phyloP scores from a whole-genome alignment of 2,888 invertebrate genomes.

The Clanis bilineata region DNA sequence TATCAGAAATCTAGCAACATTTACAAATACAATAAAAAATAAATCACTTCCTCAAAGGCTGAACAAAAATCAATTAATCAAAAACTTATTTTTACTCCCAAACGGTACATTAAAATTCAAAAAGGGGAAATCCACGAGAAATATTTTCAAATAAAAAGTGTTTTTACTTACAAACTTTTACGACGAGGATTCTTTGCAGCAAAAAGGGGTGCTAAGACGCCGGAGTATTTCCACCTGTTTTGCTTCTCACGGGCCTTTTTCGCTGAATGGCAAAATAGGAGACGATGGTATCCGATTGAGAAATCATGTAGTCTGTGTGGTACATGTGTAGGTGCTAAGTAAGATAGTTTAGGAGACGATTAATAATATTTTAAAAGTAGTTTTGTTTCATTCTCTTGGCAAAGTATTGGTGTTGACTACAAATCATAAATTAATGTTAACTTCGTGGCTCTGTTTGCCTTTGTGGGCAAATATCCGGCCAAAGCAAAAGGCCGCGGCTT shows the following conservation, averaged over 20 bases:
- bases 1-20: too few species aligned
- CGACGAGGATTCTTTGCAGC: constrained; percentile 52
- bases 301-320: constrained; percentile 37
- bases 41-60: constrained; percentile 2
- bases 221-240: constrained; percentile 39
- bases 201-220: constrained; percentile 45
- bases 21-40: constrained; percentile 15
- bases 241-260: constrained; percentile 47
- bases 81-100: constrained; percentile 11
- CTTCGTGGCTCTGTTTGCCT: too few species aligned
- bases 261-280: constrained; percentile 38
- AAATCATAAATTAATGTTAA: too few species aligned
- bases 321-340: not conserved
- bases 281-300: constrained; percentile 41
- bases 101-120: constrained; percentile 15
- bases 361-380: too few species aligned
- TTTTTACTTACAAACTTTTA: constrained; percentile 41
- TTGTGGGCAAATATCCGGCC: too few species aligned
- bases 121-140: constrained; percentile 11
- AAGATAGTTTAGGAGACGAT: too few species aligned
- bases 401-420: too few species aligned
- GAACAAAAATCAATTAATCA: not conserved
- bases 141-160: constrained; percentile 35
- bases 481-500: too few species aligned
- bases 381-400: too few species aligned